These are phyloP conservation scores for Thereva unica DNA, from an alignment of 2,888 invertebrate genomes.

Conservation along the genomic window DNA sequence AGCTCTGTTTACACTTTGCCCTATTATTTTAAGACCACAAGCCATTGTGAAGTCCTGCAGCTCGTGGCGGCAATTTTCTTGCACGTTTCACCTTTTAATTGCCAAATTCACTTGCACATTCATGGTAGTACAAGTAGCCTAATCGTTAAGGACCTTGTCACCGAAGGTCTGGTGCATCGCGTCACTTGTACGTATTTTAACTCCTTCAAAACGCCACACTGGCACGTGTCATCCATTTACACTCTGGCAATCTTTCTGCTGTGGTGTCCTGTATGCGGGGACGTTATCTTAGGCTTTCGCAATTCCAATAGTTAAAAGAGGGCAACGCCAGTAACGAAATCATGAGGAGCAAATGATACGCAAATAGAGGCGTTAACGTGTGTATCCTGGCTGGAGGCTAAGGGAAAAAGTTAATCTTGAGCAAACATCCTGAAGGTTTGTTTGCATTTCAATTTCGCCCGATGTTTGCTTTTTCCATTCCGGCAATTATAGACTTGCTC, in stretches of 20 bases:
- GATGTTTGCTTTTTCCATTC: slow-evolving; percentile 40
- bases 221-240: too few species aligned
- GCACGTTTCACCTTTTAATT: slow-evolving; percentile 25
- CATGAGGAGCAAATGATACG: slow-evolving; percentile 38
- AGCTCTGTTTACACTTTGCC: too few species aligned
- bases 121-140: too few species aligned
- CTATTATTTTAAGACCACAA: too few species aligned
- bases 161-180: too few species aligned
- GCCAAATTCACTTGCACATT: slow-evolving; percentile 6
- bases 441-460: slow-evolving; percentile 41
- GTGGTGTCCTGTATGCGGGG: too few species aligned
- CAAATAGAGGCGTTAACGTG: slow-evolving; percentile 39
- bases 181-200: too few species aligned
- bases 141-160: too few species aligned
- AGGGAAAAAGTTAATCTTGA: slow-evolving; percentile 45
- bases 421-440: slow-evolving; percentile 46
- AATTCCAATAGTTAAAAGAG: background rate
- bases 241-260: too few species aligned
- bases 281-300: too few species aligned
- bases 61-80: slow-evolving; percentile 23
- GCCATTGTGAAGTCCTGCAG: background rate
- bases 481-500: slow-evolving; percentile 36
- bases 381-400: slow-evolving; percentile 19
- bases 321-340: background rate
- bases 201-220: too few species aligned